phyloP scores from a whole-genome alignment of 2,797 vertebrate genomes.

The Galago senegalensis region DNA sequence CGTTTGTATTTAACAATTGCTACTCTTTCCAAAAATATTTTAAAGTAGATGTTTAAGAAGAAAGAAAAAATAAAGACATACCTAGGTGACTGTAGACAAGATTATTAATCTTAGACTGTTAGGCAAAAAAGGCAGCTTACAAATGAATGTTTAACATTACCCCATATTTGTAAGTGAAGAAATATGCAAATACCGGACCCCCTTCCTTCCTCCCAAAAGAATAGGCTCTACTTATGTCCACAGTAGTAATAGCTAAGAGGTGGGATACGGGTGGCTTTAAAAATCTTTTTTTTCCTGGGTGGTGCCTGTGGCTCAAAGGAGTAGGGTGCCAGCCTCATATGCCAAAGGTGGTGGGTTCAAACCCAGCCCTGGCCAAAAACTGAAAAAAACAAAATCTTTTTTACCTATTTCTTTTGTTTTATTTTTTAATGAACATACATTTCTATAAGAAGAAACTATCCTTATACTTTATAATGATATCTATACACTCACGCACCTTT shows the following conservation, averaged over 20 bases:
- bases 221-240: not conserved
- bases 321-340: too few species aligned
- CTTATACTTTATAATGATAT: slow-evolving; percentile 54
- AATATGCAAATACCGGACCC: slow-evolving; percentile 31
- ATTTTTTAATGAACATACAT: slow-evolving; percentile 59
- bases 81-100: slow-evolving; percentile 26
- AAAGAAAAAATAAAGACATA: slow-evolving; percentile 44
- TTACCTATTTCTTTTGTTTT: not conserved
- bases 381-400: not conserved
- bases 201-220: not conserved
- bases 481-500: slow-evolving; percentile 1
- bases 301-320: too few species aligned
- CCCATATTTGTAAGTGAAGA: slow-evolving; percentile 58
- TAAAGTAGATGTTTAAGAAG: slow-evolving; percentile 64
- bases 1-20: slow-evolving; percentile 57
- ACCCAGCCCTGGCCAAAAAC: too few species aligned
- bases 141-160: slow-evolving; percentile 45
- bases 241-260: not conserved
- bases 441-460: slow-evolving; percentile 68
- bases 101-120: slow-evolving; percentile 49
- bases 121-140: slow-evolving; percentile 16
- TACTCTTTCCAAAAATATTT: slow-evolving; percentile 58
- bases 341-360: too few species aligned
- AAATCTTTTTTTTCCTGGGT: not conserved
- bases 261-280: not conserved